phyloP scores from a whole-genome alignment of 30 jellyfish, hydroid and myxozoan species.

The Phacellophora camtschatica region DNA sequence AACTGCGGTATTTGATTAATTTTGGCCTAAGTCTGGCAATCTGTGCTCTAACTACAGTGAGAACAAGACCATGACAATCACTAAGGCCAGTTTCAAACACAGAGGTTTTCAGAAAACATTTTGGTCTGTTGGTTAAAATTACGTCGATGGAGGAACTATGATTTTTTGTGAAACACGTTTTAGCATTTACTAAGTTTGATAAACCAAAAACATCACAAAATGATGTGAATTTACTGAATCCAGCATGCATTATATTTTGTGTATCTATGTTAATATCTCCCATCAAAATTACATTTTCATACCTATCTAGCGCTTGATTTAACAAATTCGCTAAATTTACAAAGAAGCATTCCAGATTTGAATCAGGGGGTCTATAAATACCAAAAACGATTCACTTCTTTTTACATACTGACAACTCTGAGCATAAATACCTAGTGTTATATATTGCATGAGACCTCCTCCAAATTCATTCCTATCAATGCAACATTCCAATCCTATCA shows the following conservation, averaged over 20 bases:
- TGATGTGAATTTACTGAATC: background rate
- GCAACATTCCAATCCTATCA: too few relatives aligned
- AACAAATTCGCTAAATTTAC: background rate
- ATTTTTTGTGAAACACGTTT: slow-evolving; percentile 15
- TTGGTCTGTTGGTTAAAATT: background rate
- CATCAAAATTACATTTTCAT: slow-evolving; percentile 25
- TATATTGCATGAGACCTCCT: slow-evolving; percentile 14
- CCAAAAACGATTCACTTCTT: slow-evolving; percentile 29
- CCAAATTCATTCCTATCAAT: slow-evolving; percentile 44
- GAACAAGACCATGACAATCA: slow-evolving; percentile 1
- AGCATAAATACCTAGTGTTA: slow-evolving; percentile 1
- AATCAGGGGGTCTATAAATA: slow-evolving; percentile 27
- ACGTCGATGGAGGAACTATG: slow-evolving; percentile 6
- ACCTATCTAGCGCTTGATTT: slow-evolving; percentile 22
- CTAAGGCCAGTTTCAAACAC: background rate
- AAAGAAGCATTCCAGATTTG: background rate
- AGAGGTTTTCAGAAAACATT: background rate
- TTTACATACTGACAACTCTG: slow-evolving; percentile 7
- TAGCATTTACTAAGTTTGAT: background rate
- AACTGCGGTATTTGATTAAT: too few relatives aligned
- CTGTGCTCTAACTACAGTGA: background rate
- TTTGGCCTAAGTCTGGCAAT: background rate
- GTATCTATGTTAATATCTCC: slow-evolving; percentile 21
- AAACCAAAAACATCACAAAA: background rate
- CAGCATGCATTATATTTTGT: too few relatives aligned